These are phyloP conservation scores for Pedetes capensis DNA, from an alignment of 2,113 vertebrate genomes.

Conservation along the genomic window DNA sequence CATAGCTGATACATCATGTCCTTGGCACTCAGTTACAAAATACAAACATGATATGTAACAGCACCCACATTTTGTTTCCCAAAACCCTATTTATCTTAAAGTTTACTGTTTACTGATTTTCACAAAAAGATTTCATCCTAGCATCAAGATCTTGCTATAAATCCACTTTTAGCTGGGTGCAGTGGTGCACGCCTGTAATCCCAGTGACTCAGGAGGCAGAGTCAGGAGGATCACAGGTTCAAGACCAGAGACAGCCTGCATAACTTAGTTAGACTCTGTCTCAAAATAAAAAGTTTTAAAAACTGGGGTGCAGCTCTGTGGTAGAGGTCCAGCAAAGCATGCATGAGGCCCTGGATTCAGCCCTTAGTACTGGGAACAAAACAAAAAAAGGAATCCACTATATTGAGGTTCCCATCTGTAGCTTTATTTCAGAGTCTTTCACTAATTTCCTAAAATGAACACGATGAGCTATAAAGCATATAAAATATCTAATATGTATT, in stretches of 20 bases:
- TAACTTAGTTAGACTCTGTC: too few relatives aligned
- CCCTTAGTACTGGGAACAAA: too few relatives aligned
- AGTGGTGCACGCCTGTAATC: too few relatives aligned
- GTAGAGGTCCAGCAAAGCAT: too few relatives aligned
- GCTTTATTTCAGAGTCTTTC: background rate
- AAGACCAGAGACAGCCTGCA: too few relatives aligned
- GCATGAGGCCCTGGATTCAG: too few relatives aligned
- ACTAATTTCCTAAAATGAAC: background rate
- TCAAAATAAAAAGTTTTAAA: too few relatives aligned
- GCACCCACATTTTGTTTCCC: background rate
- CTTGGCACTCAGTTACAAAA: constrained; percentile 2
- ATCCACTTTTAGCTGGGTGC: too few relatives aligned
- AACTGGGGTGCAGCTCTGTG: too few relatives aligned
- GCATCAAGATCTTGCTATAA: background rate
- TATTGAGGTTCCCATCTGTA: background rate
- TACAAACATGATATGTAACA: background rate
- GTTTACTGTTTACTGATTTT: background rate
- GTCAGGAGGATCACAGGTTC: too few relatives aligned
- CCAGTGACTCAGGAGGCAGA: too few relatives aligned
- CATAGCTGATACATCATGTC: background rate
- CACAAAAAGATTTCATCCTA: background rate
- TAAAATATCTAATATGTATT: background rate
- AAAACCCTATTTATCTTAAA: background rate
- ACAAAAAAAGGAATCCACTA: too few relatives aligned
- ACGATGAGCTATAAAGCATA: background rate